Conservation (phyloP, 2,888 invertebrate genomes). For the Bedellia somnulentella region DNA sequence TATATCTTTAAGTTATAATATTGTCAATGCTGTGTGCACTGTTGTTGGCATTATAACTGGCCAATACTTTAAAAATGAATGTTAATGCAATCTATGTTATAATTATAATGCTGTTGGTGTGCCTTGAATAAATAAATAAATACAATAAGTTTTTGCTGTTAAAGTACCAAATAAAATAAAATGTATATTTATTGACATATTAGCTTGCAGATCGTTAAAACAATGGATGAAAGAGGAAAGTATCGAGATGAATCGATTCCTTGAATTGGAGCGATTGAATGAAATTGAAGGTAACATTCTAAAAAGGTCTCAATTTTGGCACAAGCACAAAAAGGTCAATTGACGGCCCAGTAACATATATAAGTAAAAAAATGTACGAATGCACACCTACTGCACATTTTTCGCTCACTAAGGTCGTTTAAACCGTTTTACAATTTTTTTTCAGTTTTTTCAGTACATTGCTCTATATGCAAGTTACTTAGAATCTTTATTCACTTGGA, state of each 20-base stretch:
- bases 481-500: no score
- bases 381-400: not conserved
- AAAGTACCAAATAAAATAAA: no score
- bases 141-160: no score
- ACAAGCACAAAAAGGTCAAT: not conserved
- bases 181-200: not conserved
- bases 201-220: conserved; percentile 5
- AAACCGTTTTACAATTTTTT: not conserved
- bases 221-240: conserved; percentile 3
- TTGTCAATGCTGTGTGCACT: no score
- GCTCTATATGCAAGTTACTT: not conserved
- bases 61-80: no score
- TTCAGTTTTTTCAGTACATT: not conserved
- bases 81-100: no score
- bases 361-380: no score
- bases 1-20: no score
- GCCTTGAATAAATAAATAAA: no score
- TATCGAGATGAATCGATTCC: not conserved
- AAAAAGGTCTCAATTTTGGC: not conserved
- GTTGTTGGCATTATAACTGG: no score
- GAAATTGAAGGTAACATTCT: conserved; percentile 5
- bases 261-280: conserved; percentile 2
- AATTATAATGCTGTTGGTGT: no score
- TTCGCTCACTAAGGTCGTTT: not conserved
- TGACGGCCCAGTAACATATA: no score